Evolutionary conservation across 2,113 vertebrate species (phyloP).

Genomic region (Neodon shergylaensis): DNA sequence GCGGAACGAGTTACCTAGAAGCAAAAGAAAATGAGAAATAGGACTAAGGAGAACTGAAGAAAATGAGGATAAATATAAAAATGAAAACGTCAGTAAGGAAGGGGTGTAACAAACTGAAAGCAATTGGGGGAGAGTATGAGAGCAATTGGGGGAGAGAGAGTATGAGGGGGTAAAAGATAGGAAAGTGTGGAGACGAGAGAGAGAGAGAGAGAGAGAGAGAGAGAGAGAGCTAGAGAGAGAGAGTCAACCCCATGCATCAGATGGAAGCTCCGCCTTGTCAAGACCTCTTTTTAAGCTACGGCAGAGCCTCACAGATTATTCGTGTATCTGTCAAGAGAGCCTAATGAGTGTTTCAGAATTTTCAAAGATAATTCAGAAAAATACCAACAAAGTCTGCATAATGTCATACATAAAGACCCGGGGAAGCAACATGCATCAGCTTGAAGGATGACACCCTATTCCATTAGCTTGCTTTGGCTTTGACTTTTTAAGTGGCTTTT

Average conservation of each 20-base stretch:
- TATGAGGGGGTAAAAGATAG: background rate
- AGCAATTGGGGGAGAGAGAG: background rate
- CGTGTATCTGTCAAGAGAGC: conserved; percentile 52
- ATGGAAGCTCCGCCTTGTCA: background rate
- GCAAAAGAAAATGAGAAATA: background rate
- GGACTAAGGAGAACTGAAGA: background rate
- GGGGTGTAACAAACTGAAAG: background rate
- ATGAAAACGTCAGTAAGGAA: background rate
- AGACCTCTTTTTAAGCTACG: background rate
- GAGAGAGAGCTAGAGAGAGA: background rate
- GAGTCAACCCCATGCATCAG: background rate
- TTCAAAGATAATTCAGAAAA: conserved; percentile 76
- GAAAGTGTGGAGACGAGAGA: background rate
- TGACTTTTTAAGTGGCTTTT: conserved; percentile 89
- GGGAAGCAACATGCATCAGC: conserved; percentile 76
- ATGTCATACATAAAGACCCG: conserved; percentile 68
- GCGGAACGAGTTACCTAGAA: conserved; percentile 22
- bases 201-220: background rate
- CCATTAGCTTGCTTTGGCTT: conserved; percentile 86
- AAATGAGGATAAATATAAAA: background rate
- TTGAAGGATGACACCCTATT: conserved; percentile 82
- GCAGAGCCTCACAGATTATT: conserved; percentile 56
- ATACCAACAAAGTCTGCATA: conserved; percentile 78
- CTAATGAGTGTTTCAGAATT: conserved; percentile 75
- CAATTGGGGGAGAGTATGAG: background rate